These are phyloP conservation scores for Liodrosophila aerea DNA, from an alignment of 2,888 invertebrate genomes.

Conservation along the genomic window DNA sequence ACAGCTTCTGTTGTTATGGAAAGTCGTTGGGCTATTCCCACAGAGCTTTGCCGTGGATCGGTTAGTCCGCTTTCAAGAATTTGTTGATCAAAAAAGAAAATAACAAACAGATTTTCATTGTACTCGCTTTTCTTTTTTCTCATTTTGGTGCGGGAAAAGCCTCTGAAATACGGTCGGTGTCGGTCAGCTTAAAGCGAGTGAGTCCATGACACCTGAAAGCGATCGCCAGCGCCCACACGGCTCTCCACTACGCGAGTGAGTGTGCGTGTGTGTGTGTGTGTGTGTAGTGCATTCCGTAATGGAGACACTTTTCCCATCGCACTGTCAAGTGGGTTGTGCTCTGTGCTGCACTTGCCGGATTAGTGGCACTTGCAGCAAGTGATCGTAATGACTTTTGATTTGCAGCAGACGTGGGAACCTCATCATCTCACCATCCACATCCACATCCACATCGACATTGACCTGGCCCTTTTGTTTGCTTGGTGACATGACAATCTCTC, in stretches of 20 bases:
- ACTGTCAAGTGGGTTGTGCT: slow-evolving; percentile 53
- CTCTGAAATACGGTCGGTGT: background rate
- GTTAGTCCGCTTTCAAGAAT: slow-evolving; percentile 44
- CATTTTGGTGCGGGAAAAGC: slow-evolving; percentile 21
- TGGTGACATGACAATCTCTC: slow-evolving; percentile 48
- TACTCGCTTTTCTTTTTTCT: no score
- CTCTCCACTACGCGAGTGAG: no score
- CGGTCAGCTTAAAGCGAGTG: slow-evolving; percentile 40
- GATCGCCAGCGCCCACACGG: slow-evolving; percentile 68
- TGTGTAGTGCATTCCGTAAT: slow-evolving; percentile 7
- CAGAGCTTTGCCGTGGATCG: slow-evolving; percentile 64
- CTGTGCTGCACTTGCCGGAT: slow-evolving; percentile 61
- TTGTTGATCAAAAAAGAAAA: slow-evolving; percentile 46
- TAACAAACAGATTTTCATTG: slow-evolving; percentile 62
- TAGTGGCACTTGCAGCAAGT: slow-evolving; percentile 66
- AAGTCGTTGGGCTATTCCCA: slow-evolving; percentile 64
- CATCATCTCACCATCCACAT: no score
- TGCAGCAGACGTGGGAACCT: slow-evolving; percentile 61
- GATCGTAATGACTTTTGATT: slow-evolving; percentile 77
- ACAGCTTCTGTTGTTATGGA: slow-evolving; percentile 72
- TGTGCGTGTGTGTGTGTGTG: no score
- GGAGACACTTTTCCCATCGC: slow-evolving; percentile 44
- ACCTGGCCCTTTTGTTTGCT: slow-evolving; percentile 36
- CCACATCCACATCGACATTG: slow-evolving; percentile 36
- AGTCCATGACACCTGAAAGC: slow-evolving; percentile 67